Percentiles rank a stretch among this genome's conserved stretches.
Evolutionary conservation across 2,797 vertebrate genomes (phyloP).

Genomic region (Heterohyrax brucei): DNA sequence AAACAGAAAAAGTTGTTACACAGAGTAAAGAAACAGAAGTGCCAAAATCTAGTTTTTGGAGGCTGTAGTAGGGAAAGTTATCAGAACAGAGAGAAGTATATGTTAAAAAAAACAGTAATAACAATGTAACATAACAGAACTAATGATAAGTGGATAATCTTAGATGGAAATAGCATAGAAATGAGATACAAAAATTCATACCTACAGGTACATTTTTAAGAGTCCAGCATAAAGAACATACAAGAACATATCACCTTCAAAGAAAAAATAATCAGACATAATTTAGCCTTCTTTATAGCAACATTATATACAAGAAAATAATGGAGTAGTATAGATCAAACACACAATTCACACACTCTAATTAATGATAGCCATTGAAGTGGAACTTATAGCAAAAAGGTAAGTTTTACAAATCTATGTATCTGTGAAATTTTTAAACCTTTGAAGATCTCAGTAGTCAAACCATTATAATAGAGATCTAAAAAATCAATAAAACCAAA

Average conservation of each 20-base stretch:
- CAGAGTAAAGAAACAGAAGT: neutral
- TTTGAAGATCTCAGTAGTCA: constrained; percentile 7
- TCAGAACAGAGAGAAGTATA: neutral
- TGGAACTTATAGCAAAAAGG: neutral
- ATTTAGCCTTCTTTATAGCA: neutral
- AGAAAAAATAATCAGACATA: neutral
- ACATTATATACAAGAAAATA: neutral
- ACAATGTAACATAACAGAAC: neutral
- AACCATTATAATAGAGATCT: constrained; percentile 1
- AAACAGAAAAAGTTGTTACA: neutral
- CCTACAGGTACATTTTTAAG: neutral
- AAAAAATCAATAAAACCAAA: neutral
- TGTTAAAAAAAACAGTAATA: neutral
- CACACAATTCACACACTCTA: neutral
- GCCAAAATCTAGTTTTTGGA: neutral
- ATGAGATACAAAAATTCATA: neutral
- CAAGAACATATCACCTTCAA: neutral
- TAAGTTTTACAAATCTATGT: neutral
- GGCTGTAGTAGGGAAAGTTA: neutral
- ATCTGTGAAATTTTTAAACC: neutral
- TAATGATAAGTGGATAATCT: neutral
- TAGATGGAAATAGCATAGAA: neutral
- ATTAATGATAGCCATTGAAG: neutral
- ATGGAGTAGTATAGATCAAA: too few species aligned
- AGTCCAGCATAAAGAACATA: too few species aligned